Evolutionary conservation across 1,140 invertebrate genomes (phyloP), one percentile per base, ranked within the genome.

Genomic region (Zaprionus inermis): DNA sequence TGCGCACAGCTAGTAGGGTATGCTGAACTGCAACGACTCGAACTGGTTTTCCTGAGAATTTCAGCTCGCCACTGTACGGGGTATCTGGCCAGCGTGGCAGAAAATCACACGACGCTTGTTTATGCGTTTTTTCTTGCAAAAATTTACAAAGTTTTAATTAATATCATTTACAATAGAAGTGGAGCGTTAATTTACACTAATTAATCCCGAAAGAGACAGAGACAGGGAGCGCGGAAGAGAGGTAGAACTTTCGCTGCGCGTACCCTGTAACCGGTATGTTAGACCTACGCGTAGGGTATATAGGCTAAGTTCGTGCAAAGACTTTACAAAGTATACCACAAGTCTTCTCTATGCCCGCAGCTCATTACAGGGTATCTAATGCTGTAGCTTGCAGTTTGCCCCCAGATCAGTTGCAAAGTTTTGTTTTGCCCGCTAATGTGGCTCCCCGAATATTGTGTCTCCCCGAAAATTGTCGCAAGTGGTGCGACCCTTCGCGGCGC

Each of bases 71-170:
- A 6, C 30, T 41, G 5, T 16, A 14, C 38, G 16, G n/a, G 7
- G 38, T 44, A 44, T 38, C 14, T 38, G 36, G 11, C 2, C 5
- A 11, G 4, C 36, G 28, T 28, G 6, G 2, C 28, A 3, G 36
- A n/a, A 5, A 38, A 12, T n/a, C 38, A 16, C 38, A 16, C n/a
- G 14, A 4, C 3, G 18, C 44, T 22, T 49, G 4, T 22, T 22
- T 16, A 16, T 18, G 44, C 41, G 41, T 9, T 10, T 20, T 46
- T 20, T 46, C 41, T 38, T 38, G 30, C 24, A 22, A 56, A 32
- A 34, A 38, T 58, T 44, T 58, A 2, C 9, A 18, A 59, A 59
- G 22, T 59, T 59, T 59, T 59, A 44, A 59, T 59, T 59, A 59
- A 44, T 59, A 46, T 59, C 36, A 59, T 46, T 59, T 59, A 59